These are phyloP conservation scores for Ophion ventricosus DNA, from an alignment of 2,888 invertebrate species.

Conservation along the genomic window DNA sequence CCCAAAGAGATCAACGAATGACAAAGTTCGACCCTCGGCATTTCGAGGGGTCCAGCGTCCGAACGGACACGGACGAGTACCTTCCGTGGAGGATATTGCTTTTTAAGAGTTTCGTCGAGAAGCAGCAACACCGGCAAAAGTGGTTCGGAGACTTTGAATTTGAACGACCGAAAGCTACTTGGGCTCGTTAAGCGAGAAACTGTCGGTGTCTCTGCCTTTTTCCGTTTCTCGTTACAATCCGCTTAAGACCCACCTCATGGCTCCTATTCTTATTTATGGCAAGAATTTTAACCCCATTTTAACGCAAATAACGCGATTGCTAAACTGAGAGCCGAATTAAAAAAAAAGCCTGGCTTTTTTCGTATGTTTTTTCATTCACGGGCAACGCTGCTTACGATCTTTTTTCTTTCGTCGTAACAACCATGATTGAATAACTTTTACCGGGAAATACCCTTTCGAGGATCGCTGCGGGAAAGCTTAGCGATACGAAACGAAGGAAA, in stretches of 20 bases:
- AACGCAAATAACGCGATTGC: conserved; percentile 2
- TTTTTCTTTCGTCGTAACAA: neutral
- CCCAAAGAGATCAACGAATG: neutral
- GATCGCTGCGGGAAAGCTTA: conserved; percentile 20
- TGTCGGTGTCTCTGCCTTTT: conserved; percentile 64
- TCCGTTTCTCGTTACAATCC: conserved; percentile 77
- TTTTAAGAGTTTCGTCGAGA: conserved; percentile 58
- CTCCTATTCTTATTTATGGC: neutral
- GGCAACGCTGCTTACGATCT: neutral
- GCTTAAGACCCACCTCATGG: conserved; percentile 68
- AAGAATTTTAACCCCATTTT: neutral
- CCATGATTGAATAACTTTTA: conserved; percentile 5
- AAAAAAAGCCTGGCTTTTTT: neutral
- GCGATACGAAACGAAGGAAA: conserved; percentile 48
- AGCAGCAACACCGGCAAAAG: conserved; percentile 57
- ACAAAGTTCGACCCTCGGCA: neutral
- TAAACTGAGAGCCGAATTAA: conserved; percentile 27
- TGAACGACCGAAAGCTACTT: conserved; percentile 79
- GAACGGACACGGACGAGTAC: conserved; percentile 14
- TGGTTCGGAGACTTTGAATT: conserved; percentile 73
- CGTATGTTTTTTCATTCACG: neutral
- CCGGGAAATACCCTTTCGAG: conserved; percentile 24
- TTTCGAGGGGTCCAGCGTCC: conserved; percentile 10
- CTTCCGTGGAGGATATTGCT: conserved; percentile 6
- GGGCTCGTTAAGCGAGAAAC: conserved; percentile 74